Evolutionary conservation across 1,140 invertebrate species (phyloP), one percentile per base, ranked within the genome.

Genomic region (Lucilia cuprina): DNA sequence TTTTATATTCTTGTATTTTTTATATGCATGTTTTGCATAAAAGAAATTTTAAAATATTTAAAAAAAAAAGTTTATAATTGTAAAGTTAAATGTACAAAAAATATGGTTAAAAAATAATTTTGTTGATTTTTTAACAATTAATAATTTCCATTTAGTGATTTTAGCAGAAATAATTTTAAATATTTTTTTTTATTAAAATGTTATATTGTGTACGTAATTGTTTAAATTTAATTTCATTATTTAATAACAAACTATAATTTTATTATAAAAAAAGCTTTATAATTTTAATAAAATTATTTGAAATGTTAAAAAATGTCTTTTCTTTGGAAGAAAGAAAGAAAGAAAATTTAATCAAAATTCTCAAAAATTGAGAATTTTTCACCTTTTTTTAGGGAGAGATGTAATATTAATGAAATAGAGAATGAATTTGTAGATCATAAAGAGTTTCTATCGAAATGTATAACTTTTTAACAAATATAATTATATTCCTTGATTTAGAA

Each of bases 251-350:
- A n/a, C n/a, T 19, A 21, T 70, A 70, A 21, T 70, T 70, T 21
- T 5, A 70, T 19, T 19, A 70, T 21, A 70, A 70, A 21, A n/a
- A 70, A 70, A 70, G 65, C 65, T 70, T 70, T 70, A 70, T 70
- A 70, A 70, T 70, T 70, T 70, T 70, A 70, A 70, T 70, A 70
- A 70, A 70, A 70, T 70, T 21, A 21, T 70, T 70, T 70, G 65
- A 70, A 70, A 21, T 21, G 65, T 70, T 65, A 30, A 3, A 30
- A 30, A 30, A 30, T 30, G 1, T 30, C 1, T 30, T 30, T 30
- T 30, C 1, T 30, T 30, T 30, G 25, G 25, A 30, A n/a, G n/a
- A n/a, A n/a, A n/a, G n/a, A n/a, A n/a, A n/a, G n/a, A n/a, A n/a
- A n/a, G n/a, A n/a, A n/a, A n/a, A n/a, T n/a, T n/a, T n/a, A n/a